These are phyloP conservation scores for Epizoanthus ramosus DNA, from an alignment of 92 coral and sea anemone species.

Conservation along the genomic window DNA sequence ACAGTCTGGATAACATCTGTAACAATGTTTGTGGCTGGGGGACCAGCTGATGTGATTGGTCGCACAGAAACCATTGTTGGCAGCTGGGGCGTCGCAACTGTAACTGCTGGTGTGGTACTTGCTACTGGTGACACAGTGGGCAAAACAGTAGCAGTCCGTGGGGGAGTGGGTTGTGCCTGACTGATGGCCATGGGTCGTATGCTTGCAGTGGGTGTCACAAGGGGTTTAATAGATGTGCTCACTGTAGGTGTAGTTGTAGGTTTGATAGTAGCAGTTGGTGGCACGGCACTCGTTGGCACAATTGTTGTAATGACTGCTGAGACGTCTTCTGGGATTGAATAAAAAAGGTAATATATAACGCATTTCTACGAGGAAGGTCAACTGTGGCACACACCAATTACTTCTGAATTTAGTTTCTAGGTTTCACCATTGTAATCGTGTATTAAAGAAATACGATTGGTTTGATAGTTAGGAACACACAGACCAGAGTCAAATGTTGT, in stretches of 20 bases:
- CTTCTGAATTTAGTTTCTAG: too few species aligned
- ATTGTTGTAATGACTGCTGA: slow-evolving; percentile 53
- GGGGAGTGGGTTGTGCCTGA: slow-evolving; percentile 79
- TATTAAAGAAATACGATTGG: too few species aligned
- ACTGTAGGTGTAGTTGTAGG: slow-evolving; percentile 92
- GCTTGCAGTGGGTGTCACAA: slow-evolving; percentile 91
- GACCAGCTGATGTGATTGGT: slow-evolving; percentile 63
- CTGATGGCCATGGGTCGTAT: slow-evolving; percentile 94
- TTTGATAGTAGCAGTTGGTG: slow-evolving; percentile 96
- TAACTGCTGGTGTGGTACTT: slow-evolving; percentile 50
- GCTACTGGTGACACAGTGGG: slow-evolving; percentile 81
- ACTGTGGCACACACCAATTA: too few species aligned
- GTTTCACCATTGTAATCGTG: too few species aligned
- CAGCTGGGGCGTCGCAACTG: slow-evolving; percentile 68
- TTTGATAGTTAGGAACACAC: too few species aligned
- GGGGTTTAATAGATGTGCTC: slow-evolving; percentile 64
- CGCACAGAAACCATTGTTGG: slow-evolving; percentile 81
- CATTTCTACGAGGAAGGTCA: too few species aligned
- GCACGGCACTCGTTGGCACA: slow-evolving; percentile 66
- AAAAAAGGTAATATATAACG: neutral
- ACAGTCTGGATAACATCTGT: slow-evolving; percentile 21
- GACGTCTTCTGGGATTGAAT: slow-evolving; percentile 45
- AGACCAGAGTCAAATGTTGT: too few species aligned
- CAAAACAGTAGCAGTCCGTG: slow-evolving; percentile 91
- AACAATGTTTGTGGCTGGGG: neutral